These are phyloP conservation scores for Bettongia penicillata DNA, from an alignment of 2,113 vertebrate genomes.

Conservation along the genomic window DNA sequence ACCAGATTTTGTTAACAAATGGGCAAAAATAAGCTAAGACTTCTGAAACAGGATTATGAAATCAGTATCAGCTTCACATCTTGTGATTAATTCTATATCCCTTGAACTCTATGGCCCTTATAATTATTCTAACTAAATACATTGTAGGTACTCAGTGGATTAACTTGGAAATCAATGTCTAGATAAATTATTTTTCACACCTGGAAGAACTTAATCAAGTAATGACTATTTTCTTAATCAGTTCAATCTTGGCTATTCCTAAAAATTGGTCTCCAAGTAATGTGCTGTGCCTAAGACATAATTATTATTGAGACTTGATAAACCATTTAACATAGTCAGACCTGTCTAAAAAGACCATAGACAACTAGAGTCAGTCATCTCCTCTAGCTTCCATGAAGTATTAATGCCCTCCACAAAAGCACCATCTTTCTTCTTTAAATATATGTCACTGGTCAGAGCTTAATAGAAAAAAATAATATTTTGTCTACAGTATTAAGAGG, in stretches of 20 bases:
- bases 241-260: neutral
- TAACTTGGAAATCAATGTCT: neutral
- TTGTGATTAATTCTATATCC: neutral
- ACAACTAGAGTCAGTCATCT: neutral
- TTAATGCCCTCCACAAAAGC: neutral
- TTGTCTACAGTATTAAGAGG: neutral
- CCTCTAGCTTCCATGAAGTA: neutral
- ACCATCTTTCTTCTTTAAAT: neutral
- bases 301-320: neutral
- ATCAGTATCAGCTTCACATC: neutral
- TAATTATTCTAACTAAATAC: neutral
- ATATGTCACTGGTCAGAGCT: neutral
- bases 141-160: neutral
- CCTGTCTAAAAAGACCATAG: neutral
- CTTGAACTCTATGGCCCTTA: neutral
- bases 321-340: neutral
- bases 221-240: conserved; percentile 25
- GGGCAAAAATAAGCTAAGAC: neutral
- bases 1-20: neutral
- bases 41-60: neutral
- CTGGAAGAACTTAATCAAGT: neutral
- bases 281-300: neutral
- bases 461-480: neutral
- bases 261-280: neutral
- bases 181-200: neutral